phyloP scores from a whole-genome alignment of 2,113 vertebrate species.

The Salvelinus alpinus region DNA sequence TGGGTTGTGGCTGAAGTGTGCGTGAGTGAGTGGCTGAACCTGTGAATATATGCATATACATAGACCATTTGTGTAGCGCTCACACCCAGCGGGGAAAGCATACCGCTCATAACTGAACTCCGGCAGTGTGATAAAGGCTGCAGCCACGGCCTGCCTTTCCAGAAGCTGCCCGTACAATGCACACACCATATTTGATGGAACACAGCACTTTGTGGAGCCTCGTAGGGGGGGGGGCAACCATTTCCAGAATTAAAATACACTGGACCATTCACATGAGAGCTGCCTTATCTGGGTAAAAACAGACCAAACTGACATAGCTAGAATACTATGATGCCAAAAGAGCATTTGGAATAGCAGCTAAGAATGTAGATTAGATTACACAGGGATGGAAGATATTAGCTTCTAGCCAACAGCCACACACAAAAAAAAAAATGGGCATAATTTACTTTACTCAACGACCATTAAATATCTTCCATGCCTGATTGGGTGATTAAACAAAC shows the following conservation, averaged over 20 bases:
- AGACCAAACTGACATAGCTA: not conserved
- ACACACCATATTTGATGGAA: slow-evolving; percentile 27
- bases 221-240: not conserved
- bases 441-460: not conserved
- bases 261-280: slow-evolving; percentile 24
- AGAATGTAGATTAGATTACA: no score
- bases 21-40: no score
- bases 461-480: not conserved
- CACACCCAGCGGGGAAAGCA: slow-evolving; percentile 61
- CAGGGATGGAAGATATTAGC: no score
- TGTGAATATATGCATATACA: no score
- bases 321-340: no score
- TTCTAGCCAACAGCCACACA: no score
- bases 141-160: slow-evolving; percentile 62
- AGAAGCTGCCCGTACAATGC: slow-evolving; percentile 70
- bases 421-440: not conserved
- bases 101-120: slow-evolving; percentile 61
- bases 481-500: not conserved
- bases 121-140: slow-evolving; percentile 36
- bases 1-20: no score
- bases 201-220: slow-evolving; percentile 46
- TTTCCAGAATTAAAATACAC: slow-evolving; percentile 42
- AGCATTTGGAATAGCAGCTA: no score
- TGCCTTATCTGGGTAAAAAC: not conserved
- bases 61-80: not conserved